Base-by-base conservation (phyloP, 2,113 vertebrate genomes). In the human region DNA sequence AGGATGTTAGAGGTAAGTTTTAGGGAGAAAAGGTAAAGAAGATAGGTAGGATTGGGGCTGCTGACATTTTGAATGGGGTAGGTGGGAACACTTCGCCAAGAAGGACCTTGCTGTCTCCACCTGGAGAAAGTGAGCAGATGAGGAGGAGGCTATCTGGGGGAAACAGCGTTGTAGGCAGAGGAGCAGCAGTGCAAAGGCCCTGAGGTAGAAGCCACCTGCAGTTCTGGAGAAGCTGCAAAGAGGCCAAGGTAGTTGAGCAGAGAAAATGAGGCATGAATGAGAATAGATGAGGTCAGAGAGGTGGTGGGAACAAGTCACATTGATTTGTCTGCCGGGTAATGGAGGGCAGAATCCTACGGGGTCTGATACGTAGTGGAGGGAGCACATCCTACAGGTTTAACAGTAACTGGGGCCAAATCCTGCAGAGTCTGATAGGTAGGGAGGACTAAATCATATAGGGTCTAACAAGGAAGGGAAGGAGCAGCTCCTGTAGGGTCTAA, bases 311-410 rank as follows among this genome's bases (percentile, higher is more conserved):
- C 25, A 12, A 82, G 18, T 17, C 2, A 38, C 8, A 13, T 22
- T 5, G 17, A 38, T 6, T 64, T 59, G 8, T n/a, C 27, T 40
- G 17, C 23, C 0, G 14, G 40, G 1, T 1, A 40, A 30, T 0
- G 0, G 3, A 12, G 13, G 81, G 9, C n/a, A 4, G 32, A 32
- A 30, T n/a, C 57, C 43, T 38, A 1, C 1, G 2, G 6, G 8
- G 27, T 40, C 45, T n/a, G 35, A 30, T 0, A 12, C 64, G 2
- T 0, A 35, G 25, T 0, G 0, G 2, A 12, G 13, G 30, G 23
- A 13, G 38, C 8, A 11, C 1, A 5, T 4, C 18, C 55, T 22
- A 6, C n/a, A 17, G 12, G 6, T 22, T 23, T 40, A 9, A 38
- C 4, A 48, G 68, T 0, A 23, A 20, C 1, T 0, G 48, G 12